A percentile compares a stretch with the other conserved stretches of the same genome.
These are phyloP conservation scores for Bufo gargarizans DNA, from an alignment of 2,113 vertebrate species.

Conservation along the genomic window DNA sequence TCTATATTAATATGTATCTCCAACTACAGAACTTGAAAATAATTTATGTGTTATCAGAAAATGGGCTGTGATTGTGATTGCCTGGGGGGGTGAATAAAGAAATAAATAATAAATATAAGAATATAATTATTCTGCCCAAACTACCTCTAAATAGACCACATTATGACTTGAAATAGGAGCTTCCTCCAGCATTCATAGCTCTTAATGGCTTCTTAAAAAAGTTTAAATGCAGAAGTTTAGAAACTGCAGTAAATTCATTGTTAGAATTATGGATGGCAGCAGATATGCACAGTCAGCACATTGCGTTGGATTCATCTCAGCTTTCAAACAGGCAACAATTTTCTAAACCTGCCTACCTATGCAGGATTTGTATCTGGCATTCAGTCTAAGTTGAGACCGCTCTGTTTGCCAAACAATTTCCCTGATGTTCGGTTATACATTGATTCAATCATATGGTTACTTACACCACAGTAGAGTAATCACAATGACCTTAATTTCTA, in stretches of 20 bases:
- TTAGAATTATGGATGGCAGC: slow-evolving; percentile 15
- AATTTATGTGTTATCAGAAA: not conserved
- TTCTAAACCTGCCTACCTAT: slow-evolving; percentile 49
- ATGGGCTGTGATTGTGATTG: not conserved
- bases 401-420: slow-evolving; percentile 50
- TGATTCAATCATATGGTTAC: slow-evolving; percentile 19
- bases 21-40: not conserved
- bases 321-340: slow-evolving; percentile 48
- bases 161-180: not conserved
- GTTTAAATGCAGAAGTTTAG: slow-evolving; percentile 6
- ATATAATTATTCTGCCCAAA: not conserved
- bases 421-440: slow-evolving; percentile 50
- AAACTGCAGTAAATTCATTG: slow-evolving; percentile 25
- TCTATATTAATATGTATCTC: not conserved
- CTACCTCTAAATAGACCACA: not conserved
- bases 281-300: slow-evolving; percentile 36
- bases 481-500: not conserved
- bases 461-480: not conserved
- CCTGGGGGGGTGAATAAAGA: not conserved
- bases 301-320: slow-evolving; percentile 31
- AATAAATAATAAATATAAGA: not conserved
- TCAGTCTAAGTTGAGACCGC: slow-evolving; percentile 39
- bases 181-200: not conserved
- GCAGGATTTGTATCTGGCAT: slow-evolving; percentile 46
- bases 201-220: slow-evolving; percentile 22